A percentile compares a stretch with the other conserved stretches of the same genome.
phyloP scores from a whole-genome alignment of 1,140 invertebrate species.

The Pectinophora gossypiella region DNA sequence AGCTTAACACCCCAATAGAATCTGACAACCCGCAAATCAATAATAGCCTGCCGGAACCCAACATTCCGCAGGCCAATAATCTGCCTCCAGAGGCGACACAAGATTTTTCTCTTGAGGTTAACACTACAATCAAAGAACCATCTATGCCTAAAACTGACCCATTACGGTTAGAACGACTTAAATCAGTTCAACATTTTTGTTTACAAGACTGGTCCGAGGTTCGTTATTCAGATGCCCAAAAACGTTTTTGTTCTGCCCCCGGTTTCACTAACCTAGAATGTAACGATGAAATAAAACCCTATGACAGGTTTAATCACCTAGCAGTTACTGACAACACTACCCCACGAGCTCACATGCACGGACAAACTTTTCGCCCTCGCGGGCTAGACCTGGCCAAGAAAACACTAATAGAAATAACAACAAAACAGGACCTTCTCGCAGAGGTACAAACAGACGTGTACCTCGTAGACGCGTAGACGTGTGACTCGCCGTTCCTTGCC shows the following conservation, averaged over 20 bases:
- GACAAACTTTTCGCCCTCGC: neutral
- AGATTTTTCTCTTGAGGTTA: too few relatives aligned
- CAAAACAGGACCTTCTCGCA: too few relatives aligned
- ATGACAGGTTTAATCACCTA: neutral
- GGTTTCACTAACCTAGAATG: neutral
- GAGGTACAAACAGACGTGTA: neutral
- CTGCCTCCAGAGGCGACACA: too few relatives aligned
- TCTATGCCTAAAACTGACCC: neutral
- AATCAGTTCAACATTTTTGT: neutral
- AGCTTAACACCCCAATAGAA: too few relatives aligned
- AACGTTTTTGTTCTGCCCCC: neutral
- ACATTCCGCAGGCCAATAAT: too few relatives aligned
- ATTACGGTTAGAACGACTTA: neutral
- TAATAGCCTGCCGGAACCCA: too few relatives aligned
- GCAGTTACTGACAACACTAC: neutral
- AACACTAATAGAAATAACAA: neutral
- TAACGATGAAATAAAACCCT: neutral
- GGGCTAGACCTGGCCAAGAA: neutral
- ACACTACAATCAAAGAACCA: neutral
- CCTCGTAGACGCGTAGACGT: too few relatives aligned
- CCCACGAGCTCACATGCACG: neutral
- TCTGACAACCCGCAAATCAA: too few relatives aligned
- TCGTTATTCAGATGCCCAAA: neutral
- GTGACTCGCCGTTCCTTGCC: conserved; percentile 7
- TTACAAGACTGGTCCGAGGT: neutral